phyloP scores from a whole-genome alignment of 2,113 vertebrate species.

The Oxygymnocypris stewartii region DNA sequence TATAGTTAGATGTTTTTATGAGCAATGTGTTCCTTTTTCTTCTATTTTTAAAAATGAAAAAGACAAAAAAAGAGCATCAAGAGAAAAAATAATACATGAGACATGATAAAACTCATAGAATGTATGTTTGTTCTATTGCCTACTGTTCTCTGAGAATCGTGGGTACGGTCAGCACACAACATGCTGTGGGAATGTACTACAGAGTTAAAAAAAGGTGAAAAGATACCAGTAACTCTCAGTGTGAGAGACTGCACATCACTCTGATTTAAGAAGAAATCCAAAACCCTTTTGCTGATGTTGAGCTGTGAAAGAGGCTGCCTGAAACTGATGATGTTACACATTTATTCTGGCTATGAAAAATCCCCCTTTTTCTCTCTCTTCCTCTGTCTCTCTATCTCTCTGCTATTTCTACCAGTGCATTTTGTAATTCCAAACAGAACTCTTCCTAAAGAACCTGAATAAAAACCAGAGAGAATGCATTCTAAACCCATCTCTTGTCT shows the following conservation, averaged over 20 bases:
- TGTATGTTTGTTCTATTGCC: constrained; percentile 77
- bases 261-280: constrained; percentile 59
- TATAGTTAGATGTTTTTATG: constrained; percentile 81
- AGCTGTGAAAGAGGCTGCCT: constrained; percentile 68
- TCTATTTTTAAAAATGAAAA: constrained; percentile 90
- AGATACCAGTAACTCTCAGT: constrained; percentile 42
- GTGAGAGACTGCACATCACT: constrained; percentile 24
- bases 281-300: constrained; percentile 53
- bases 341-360: constrained; percentile 74
- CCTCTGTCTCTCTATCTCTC: constrained; percentile 69
- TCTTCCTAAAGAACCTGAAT: constrained; percentile 80
- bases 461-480: constrained; percentile 82
- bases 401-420: constrained; percentile 81
- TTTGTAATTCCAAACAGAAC: constrained; percentile 80
- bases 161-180: constrained; percentile 61
- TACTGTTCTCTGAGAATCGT: constrained; percentile 67
- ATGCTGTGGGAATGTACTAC: constrained; percentile 67
- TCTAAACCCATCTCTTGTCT: constrained; percentile 59
- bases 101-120: constrained; percentile 63
- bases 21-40: constrained; percentile 82
- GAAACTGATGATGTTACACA: constrained; percentile 74
- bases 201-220: constrained; percentile 48
- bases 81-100: constrained; percentile 52
- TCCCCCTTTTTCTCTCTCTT: constrained; percentile 54
- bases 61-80: constrained; percentile 62